phyloP scores from a whole-genome alignment of 2,113 vertebrate genomes.

The Chrysemys picta region DNA sequence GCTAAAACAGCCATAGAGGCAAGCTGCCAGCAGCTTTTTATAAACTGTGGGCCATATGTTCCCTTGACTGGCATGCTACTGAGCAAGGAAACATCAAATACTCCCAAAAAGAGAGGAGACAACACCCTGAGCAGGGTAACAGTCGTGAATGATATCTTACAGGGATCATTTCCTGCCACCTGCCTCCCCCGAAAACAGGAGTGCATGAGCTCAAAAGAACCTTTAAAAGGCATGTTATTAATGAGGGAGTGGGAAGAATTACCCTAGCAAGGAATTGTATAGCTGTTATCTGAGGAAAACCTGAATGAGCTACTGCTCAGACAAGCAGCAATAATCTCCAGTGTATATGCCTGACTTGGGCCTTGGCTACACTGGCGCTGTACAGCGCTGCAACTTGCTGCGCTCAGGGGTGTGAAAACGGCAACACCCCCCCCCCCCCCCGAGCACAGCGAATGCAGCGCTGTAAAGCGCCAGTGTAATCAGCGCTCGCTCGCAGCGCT shows the following conservation, averaged over 20 bases:
- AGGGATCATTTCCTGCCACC: slow-evolving; percentile 1
- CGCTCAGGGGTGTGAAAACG: too few relatives aligned
- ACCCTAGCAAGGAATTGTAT: slow-evolving; percentile 31
- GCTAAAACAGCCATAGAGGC: slow-evolving; percentile 69
- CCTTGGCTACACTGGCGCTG: too few relatives aligned
- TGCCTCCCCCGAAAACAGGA: slow-evolving; percentile 39
- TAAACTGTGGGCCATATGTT: slow-evolving; percentile 64
- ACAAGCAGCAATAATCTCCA: neutral
- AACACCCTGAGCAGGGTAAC: slow-evolving; percentile 15
- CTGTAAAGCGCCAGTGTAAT: too few relatives aligned
- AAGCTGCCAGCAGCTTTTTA: slow-evolving; percentile 67
- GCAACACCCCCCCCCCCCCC: too few relatives aligned
- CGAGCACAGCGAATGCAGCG: too few relatives aligned
- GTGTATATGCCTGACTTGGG: neutral
- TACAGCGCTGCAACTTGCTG: too few relatives aligned
- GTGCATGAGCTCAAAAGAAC: slow-evolving; percentile 37
- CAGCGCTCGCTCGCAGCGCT: too few relatives aligned
- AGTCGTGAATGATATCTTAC: slow-evolving; percentile 1
- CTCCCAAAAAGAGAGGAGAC: neutral
- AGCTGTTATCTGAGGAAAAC: slow-evolving; percentile 20
- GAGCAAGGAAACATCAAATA: slow-evolving; percentile 68
- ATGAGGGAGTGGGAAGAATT: slow-evolving; percentile 24
- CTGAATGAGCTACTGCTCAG: neutral
- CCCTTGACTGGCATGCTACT: slow-evolving; percentile 57
- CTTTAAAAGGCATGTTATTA: slow-evolving; percentile 34